Percentiles rank a stretch among this genome's conserved stretches.
Evolutionary conservation across 2,113 vertebrate genomes (phyloP).

Genomic region (Phalacrocorax aristotelis): DNA sequence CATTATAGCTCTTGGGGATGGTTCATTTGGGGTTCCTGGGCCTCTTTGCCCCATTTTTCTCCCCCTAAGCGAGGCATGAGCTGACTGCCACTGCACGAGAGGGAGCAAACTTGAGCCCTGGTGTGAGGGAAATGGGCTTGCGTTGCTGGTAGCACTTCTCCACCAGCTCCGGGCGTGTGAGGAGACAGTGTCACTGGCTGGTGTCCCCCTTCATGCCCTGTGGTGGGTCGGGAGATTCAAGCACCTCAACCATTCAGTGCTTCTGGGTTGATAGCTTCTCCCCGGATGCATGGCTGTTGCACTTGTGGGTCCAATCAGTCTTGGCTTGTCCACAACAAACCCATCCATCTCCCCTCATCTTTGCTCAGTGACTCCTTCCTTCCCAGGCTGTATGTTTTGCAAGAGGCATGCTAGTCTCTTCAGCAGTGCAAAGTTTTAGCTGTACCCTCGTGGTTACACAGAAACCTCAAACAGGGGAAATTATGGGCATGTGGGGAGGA

Average conservation of each 20-base stretch:
- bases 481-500: not conserved
- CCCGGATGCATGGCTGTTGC: not conserved
- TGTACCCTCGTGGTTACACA: not conserved
- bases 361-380: not conserved
- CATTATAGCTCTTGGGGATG: not conserved
- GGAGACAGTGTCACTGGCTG: not conserved
- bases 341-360: not conserved
- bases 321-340: not conserved
- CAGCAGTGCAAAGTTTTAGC: not conserved
- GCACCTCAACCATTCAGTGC: accelerated
- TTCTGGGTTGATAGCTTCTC: not conserved
- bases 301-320: not conserved
- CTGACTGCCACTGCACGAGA: accelerated
- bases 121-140: not conserved
- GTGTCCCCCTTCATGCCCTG: not conserved
- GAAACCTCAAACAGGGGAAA: not conserved
- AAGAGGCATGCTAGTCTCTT: not conserved
- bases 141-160: not conserved
- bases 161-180: not conserved
- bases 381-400: not conserved
- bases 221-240: not conserved
- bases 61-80: not conserved
- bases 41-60: not conserved
- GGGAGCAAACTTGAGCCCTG: not conserved
- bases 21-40: not conserved